A percentile compares a stretch with the other conserved stretches of the same genome.
Conservation (phyloP, 2,113 vertebrate genomes). For the Trogon melanurus region DNA sequence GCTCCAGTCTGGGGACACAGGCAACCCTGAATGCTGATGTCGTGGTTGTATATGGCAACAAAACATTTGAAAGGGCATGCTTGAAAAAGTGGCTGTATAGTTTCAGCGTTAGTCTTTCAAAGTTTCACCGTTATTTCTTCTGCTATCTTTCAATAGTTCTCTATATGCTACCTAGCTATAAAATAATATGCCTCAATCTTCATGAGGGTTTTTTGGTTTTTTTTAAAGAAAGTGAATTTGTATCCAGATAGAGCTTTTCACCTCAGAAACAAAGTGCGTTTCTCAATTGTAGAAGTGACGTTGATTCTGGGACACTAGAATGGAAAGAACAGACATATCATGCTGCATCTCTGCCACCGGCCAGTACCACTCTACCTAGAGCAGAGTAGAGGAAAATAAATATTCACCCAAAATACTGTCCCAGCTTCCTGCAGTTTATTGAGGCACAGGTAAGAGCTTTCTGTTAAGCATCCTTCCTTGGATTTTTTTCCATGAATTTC, state of each 20-base stretch:
- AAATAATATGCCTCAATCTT: not conserved
- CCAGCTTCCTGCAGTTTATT: not conserved
- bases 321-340: not conserved
- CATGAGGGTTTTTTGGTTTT: not conserved
- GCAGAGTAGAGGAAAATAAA: not conserved
- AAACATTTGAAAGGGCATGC: not conserved
- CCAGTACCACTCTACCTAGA: not conserved
- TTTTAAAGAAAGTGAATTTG: not conserved
- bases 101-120: not conserved
- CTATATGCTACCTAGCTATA: not conserved
- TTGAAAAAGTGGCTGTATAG: not conserved
- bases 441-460: not conserved
- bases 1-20: not conserved
- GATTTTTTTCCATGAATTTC: not conserved
- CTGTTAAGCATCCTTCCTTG: not conserved
- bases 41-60: not conserved
- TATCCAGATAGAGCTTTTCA: conserved; percentile 19
- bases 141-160: not conserved
- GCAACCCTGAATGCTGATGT: not conserved
- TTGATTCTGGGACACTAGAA: not conserved
- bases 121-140: not conserved
- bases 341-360: not conserved
- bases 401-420: not conserved
- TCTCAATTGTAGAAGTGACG: not conserved
- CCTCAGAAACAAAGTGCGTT: not conserved